Percentiles rank a stretch among this genome's conserved stretches.
phyloP scores from a whole-genome alignment of 2,888 invertebrate species.

The Phorcus lineatus region DNA sequence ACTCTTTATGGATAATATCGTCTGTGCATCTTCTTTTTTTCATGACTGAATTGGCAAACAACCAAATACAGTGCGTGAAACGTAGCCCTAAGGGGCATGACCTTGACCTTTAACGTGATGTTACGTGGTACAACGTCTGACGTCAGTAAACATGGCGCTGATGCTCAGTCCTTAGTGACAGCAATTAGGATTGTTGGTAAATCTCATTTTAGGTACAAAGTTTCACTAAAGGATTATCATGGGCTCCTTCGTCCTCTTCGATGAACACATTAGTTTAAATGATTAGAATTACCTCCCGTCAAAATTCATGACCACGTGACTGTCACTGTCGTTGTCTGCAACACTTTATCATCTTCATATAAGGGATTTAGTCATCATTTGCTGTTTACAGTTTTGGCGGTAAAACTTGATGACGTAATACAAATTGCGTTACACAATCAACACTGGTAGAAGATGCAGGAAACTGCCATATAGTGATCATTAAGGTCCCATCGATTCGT shows the following conservation, averaged over 20 bases:
- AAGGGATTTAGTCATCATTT: neutral
- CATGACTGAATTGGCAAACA: neutral
- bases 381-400: constrained; percentile 4
- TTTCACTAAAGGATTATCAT: no score
- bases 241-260: no score
- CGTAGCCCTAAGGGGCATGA: no score
- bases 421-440: neutral
- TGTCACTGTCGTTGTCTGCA: neutral
- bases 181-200: no score
- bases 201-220: no score
- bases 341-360: neutral
- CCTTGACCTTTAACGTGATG: no score
- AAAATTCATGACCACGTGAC: neutral
- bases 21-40: neutral
- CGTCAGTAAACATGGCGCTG: no score
- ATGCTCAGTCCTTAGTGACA: no score
- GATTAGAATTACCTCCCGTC: no score
- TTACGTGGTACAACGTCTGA: no score
- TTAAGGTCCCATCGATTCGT: neutral
- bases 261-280: no score
- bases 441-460: neutral
- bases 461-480: no score
- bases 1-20: neutral
- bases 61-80: neutral
- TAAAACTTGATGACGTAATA: neutral